Conservation (phyloP, 1,140 invertebrate species). For the Zaprionus tsacasi region DNA sequence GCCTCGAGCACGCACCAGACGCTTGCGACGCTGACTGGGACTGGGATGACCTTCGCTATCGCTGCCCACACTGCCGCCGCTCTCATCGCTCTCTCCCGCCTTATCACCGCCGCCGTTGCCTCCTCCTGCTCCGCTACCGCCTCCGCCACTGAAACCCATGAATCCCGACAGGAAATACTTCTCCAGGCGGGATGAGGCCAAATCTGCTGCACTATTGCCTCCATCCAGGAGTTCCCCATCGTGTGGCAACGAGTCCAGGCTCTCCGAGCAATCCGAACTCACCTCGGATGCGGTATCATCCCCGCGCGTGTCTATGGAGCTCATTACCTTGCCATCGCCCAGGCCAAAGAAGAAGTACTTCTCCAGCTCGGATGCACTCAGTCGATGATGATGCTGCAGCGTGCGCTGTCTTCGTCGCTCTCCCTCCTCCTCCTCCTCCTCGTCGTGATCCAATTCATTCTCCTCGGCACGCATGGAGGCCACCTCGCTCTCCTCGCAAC, state of each 20-base stretch:
- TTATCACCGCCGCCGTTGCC: slow-evolving; percentile 83
- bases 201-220: slow-evolving; percentile 85
- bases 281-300: slow-evolving; percentile 93
- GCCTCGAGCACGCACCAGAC: slow-evolving; percentile 91
- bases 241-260: slow-evolving; percentile 88
- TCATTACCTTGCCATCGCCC: slow-evolving; percentile 88
- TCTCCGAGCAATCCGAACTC: slow-evolving; percentile 94
- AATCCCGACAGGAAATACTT: slow-evolving; percentile 96
- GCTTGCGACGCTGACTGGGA: slow-evolving; percentile 92
- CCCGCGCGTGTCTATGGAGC: slow-evolving; percentile 84
- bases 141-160: slow-evolving; percentile 89
- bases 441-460: slow-evolving; percentile 30
- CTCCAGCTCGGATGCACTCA: slow-evolving; percentile 92
- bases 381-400: slow-evolving; percentile 84
- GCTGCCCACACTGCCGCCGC: slow-evolving; percentile 90
- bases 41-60: slow-evolving; percentile 94
- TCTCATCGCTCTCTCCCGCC: slow-evolving; percentile 88
- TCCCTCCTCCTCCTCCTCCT: slow-evolving; percentile 48
- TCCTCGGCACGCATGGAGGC: slow-evolving; percentile 84
- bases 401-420: slow-evolving; percentile 77
- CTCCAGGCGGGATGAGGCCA: slow-evolving; percentile 93
- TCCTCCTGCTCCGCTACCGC: no score
- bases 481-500: slow-evolving; percentile 95
- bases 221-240: slow-evolving; percentile 86
- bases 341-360: slow-evolving; percentile 96